Percentiles rank a stretch among this genome's conserved stretches.
Conservation (phyloP, 2,113 vertebrate species). For the Chrysochloris asiatica region DNA sequence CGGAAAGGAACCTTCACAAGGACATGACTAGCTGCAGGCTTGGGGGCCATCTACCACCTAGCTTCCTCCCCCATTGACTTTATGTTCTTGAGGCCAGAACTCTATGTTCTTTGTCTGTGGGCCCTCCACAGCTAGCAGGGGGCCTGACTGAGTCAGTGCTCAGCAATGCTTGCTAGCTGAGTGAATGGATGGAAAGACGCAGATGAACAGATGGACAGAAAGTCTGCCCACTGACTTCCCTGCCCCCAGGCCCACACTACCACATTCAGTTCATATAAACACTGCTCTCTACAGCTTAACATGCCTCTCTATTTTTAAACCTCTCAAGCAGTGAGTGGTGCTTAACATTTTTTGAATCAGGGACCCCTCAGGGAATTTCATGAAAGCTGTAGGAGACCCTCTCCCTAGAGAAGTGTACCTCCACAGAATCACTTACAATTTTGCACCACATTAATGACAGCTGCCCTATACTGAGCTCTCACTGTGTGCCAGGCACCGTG, state of each 20-base stretch:
- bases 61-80: not conserved
- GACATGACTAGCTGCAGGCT: not conserved
- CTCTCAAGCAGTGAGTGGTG: slow-evolving; percentile 72
- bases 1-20: not conserved
- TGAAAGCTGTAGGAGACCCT: slow-evolving; percentile 67
- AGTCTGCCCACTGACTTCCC: not conserved
- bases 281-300: slow-evolving; percentile 58
- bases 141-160: not conserved
- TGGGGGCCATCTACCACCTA: not conserved
- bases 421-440: not conserved
- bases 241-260: slow-evolving; percentile 33
- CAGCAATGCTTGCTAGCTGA: not conserved
- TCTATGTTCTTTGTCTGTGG: not conserved
- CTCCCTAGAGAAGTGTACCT: not conserved
- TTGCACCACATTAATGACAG: not conserved
- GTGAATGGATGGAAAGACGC: not conserved
- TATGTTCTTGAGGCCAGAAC: not conserved
- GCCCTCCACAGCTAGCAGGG: not conserved
- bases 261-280: slow-evolving; percentile 36
- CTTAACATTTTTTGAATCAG: slow-evolving; percentile 79
- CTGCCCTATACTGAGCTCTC: not conserved
- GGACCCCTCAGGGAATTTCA: slow-evolving; percentile 69
- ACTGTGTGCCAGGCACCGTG: accelerated
- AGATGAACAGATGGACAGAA: slow-evolving; percentile 32
- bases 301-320: slow-evolving; percentile 77